These are phyloP conservation scores for Peromyscus californicus DNA, from an alignment of 2,113 vertebrate species.

Conservation along the genomic window DNA sequence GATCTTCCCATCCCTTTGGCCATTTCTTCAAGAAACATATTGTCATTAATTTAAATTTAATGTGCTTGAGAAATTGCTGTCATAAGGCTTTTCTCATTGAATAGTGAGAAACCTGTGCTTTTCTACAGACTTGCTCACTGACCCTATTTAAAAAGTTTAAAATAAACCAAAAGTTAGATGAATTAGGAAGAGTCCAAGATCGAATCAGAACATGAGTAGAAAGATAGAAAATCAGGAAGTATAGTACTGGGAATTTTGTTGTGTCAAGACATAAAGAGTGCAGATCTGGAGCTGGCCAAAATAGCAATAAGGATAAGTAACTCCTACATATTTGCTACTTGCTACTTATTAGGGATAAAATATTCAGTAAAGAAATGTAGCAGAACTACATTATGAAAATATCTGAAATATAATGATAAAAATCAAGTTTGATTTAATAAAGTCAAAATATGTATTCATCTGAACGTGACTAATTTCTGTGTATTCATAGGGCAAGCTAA, in stretches of 20 bases:
- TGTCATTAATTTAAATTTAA: constrained; percentile 67
- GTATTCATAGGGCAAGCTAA: neutral
- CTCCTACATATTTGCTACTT: neutral
- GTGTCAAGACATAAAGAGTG: neutral
- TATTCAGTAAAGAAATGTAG: constrained; percentile 41
- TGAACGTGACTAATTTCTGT: neutral
- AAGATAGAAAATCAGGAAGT: constrained; percentile 37
- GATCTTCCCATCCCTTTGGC: constrained; percentile 16
- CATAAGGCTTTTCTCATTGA: constrained; percentile 53
- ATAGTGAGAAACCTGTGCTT: constrained; percentile 51
- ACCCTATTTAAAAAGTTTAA: constrained; percentile 55
- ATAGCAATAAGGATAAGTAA: neutral
- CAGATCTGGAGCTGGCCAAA: constrained; percentile 8
- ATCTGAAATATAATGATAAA: constrained; percentile 4
- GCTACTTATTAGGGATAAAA: constrained; percentile 34
- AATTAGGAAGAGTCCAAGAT: neutral
- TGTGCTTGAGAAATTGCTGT: constrained; percentile 51
- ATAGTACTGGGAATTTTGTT: constrained; percentile 12
- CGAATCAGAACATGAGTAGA: neutral
- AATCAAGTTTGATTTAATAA: constrained; percentile 18
- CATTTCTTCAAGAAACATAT: constrained; percentile 46
- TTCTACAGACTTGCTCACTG: neutral
- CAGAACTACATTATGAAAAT: constrained; percentile 11
- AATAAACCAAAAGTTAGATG: constrained; percentile 18
- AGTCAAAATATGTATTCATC: constrained; percentile 44